Conservation (phyloP, 1,140 invertebrate species). For the Drosophila grimshawi region DNA sequence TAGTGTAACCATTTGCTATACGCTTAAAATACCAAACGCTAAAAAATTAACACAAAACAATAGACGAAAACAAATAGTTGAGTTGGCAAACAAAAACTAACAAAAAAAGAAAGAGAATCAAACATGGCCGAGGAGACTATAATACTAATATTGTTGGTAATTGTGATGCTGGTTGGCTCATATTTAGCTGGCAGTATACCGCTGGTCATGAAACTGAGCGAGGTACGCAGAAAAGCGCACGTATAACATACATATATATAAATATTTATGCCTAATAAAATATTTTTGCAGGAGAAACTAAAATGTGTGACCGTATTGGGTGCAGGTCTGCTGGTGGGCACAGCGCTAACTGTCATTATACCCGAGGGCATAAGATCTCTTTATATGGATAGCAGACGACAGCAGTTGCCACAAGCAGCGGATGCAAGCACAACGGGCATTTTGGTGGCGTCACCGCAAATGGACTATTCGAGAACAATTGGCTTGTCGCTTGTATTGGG, state of each 20-base stretch:
- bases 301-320: constrained; percentile 97
- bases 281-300: constrained; percentile 92
- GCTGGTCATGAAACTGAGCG: constrained; percentile 95
- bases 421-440: not conserved
- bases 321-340: constrained; percentile 98
- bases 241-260: not conserved
- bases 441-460: constrained; percentile 6
- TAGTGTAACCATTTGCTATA: not conserved
- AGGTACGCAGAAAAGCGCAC: constrained; percentile 87
- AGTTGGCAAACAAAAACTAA: constrained; percentile 54
- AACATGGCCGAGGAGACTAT: constrained; percentile 89
- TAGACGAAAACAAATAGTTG: constrained; percentile 35
- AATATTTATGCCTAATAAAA: not conserved
- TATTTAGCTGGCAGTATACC: constrained; percentile 97
- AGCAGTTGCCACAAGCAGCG: constrained; percentile 19
- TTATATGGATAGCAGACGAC: constrained; percentile 81
- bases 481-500: constrained; percentile 88
- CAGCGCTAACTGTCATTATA: constrained; percentile 98
- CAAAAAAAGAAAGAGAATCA: no score
- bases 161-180: constrained; percentile 97
- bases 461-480: constrained; percentile 87
- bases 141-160: constrained; percentile 91
- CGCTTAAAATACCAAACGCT: not conserved
- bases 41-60: not conserved
- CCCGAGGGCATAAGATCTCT: constrained; percentile 98